A percentile compares a stretch with the other conserved stretches of the same genome.
Evolutionary conservation across 2,797 vertebrate genomes (phyloP).

Genomic region (Crax fasciolata): DNA sequence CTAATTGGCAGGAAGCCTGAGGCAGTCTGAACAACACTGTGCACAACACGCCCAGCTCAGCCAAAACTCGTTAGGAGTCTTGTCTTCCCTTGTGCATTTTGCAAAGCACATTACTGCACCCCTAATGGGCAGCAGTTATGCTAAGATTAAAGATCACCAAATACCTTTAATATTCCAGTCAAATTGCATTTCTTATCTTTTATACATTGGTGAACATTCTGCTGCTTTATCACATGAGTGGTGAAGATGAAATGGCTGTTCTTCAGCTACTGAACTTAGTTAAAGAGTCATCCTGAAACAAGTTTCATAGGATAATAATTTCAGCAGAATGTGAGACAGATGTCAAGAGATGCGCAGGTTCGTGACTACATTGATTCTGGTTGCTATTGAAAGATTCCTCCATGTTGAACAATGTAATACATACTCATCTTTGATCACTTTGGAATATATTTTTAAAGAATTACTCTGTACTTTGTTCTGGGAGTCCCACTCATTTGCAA

Average conservation of each 20-base stretch:
- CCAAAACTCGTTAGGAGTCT: conserved; percentile 80
- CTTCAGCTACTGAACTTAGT: conserved; percentile 49
- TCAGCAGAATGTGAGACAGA: conserved; percentile 13
- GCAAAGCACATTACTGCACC: conserved; percentile 76
- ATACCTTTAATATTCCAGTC: conserved; percentile 80
- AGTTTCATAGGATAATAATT: conserved; percentile 17
- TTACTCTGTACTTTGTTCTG: conserved; percentile 27
- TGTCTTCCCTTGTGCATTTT: conserved; percentile 77
- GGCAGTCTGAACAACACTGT: conserved; percentile 76
- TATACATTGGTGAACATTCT: conserved; percentile 61
- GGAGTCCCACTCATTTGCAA: neutral
- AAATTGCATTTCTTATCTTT: conserved; percentile 75
- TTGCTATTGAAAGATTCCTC: conserved; percentile 15
- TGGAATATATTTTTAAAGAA: conserved; percentile 33
- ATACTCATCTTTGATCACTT: conserved; percentile 15
- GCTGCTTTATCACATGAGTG: conserved; percentile 57
- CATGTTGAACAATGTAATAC: conserved; percentile 2
- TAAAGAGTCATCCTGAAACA: conserved; percentile 42
- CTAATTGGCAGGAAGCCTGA: conserved; percentile 80
- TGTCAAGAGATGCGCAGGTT: conserved; percentile 45
- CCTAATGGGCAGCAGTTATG: conserved; percentile 79
- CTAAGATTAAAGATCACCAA: conserved; percentile 77
- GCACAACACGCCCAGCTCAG: conserved; percentile 72
- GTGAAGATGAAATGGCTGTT: conserved; percentile 67
- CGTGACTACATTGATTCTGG: conserved; percentile 12